Percentiles rank a stretch among this genome's conserved stretches.
phyloP scores from a whole-genome alignment of 2,888 invertebrate genomes.

The Drosophila paramelanica region DNA sequence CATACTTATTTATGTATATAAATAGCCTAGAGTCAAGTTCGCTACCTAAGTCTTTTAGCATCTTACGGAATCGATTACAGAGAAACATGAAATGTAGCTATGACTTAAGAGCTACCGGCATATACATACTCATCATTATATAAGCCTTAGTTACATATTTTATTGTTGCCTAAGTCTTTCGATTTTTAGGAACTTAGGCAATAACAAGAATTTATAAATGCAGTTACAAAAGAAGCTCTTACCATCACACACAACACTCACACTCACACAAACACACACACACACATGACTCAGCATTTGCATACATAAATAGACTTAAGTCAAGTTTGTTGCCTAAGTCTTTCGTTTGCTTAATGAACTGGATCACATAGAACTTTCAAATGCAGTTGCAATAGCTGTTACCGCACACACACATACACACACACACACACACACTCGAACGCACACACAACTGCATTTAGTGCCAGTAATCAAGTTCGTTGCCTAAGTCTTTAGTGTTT shows the following conservation, averaged over 20 bases:
- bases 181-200: background rate
- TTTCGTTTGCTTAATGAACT: slow-evolving; percentile 37
- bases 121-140: background rate
- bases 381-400: slow-evolving; percentile 14
- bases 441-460: background rate
- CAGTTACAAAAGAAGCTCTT: slow-evolving; percentile 1
- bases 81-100: background rate
- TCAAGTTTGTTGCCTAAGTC: slow-evolving; percentile 61
- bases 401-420: slow-evolving; percentile 5
- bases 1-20: background rate
- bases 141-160: background rate
- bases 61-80: background rate
- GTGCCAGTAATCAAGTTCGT: slow-evolving; percentile 56
- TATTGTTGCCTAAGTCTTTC: slow-evolving; percentile 23
- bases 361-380: slow-evolving; percentile 24
- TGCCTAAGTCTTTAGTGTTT: slow-evolving; percentile 56
- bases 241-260: background rate
- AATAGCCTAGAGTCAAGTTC: slow-evolving; percentile 11
- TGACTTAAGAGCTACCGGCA: background rate
- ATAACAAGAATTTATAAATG: background rate
- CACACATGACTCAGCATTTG: background rate
- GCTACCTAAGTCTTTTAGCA: slow-evolving; percentile 12
- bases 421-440: background rate
- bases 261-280: background rate
- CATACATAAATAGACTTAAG: slow-evolving; percentile 10